Base-by-base conservation (phyloP, 2,797 vertebrate species). In the Amblyopsis hoosieri region DNA sequence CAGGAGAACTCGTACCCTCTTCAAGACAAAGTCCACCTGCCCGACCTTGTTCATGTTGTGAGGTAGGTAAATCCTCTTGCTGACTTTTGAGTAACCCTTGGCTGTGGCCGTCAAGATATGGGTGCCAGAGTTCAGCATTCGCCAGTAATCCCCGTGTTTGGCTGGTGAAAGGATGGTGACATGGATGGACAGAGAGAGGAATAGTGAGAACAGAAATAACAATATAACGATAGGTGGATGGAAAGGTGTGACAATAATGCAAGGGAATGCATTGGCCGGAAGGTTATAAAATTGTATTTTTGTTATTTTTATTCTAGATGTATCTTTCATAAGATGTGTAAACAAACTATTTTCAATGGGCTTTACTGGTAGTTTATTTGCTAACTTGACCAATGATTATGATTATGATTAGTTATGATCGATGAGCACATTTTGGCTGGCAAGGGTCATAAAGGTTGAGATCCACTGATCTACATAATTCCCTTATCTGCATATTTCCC, bases 71-170 rank as follows among this genome's bases (percentile, higher is more conserved):
- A 99, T 90, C 66, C 92, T 94, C 86, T 99, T 99, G 49, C 89
- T 89, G 81, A 95, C 93, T 15, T 83, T 94, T 64, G 93, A 91
- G 78, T 94, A 97, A 48, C 98, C 97, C 0, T 91, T 92, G 0
- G 96, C 97, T 19, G 96, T 93, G 45, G 93, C 96, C 0, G 90
- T 93, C 67, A 99, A 54, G 4, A 98, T 91, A 79, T 96, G 89
- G 0, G 93, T 91, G 0, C 98, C 98, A 0, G 97, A 87, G 46
- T 92, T 95, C 57, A 99, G 78, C 48, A 99, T 90, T 8, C 98
- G 85, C 97, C 97, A 99, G 68, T 98, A 99, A 79, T 99, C 97
- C 1, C 98, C 98, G 0, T 94, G 91, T 0, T 94, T 94, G 81
- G 95, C 97, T 99, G 61, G 3, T 53, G 61, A 63, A 45, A 62